These are phyloP conservation scores for Ips nitidus DNA, from an alignment of 1,140 invertebrate species.

Conservation along the genomic window DNA sequence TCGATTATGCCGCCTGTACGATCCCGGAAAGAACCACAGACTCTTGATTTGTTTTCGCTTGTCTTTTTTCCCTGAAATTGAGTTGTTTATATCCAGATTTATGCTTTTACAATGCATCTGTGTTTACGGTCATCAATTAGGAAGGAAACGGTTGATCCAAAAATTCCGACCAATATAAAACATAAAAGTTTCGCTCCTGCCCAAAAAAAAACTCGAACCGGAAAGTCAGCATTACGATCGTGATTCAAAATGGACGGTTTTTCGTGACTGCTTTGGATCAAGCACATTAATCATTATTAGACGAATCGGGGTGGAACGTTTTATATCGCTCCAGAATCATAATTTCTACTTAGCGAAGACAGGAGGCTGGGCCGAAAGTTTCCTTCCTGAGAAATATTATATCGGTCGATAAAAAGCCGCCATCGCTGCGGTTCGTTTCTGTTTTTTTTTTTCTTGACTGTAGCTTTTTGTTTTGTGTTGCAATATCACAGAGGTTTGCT, in stretches of 20 bases:
- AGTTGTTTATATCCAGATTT: no score
- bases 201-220: constrained; percentile 4
- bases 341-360: constrained; percentile 34
- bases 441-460: not conserved
- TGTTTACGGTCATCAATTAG: not conserved
- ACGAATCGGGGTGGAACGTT: constrained; percentile 29
- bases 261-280: constrained; percentile 30
- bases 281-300: constrained; percentile 36
- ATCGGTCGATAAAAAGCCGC: constrained; percentile 11
- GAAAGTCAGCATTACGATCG: constrained; percentile 30
- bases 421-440: not conserved
- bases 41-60: constrained; percentile 12
- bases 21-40: constrained; percentile 12
- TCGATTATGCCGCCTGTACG: constrained; percentile 37
- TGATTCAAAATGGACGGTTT: constrained; percentile 34
- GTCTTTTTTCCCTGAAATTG: not conserved
- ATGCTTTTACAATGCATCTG: not conserved
- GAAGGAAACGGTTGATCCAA: not conserved
- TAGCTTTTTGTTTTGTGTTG: no score
- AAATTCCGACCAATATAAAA: constrained; percentile 1
- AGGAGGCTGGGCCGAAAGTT: constrained; percentile 27
- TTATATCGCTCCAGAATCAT: constrained; percentile 33
- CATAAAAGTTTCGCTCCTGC: constrained; percentile 31
- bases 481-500: no score
- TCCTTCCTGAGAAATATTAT: constrained; percentile 5